A percentile compares a stretch with the other conserved stretches of the same genome.
phyloP scores from a whole-genome alignment of 2,888 invertebrate species.

The Drosophila basisetae region DNA sequence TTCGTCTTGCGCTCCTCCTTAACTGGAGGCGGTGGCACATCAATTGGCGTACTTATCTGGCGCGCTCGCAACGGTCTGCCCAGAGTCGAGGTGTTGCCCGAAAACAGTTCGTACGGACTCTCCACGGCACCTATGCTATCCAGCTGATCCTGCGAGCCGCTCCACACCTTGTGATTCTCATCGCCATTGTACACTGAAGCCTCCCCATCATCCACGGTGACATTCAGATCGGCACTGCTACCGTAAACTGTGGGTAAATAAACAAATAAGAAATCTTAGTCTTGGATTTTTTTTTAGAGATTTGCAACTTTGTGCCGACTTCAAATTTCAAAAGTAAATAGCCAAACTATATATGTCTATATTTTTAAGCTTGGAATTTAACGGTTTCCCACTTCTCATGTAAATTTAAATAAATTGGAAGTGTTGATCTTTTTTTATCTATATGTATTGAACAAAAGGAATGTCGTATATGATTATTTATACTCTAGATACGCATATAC shows the following conservation, averaged over 20 bases:
- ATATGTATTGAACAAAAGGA: not conserved
- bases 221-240: constrained; percentile 86
- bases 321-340: not conserved
- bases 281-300: not conserved
- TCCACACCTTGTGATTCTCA: constrained; percentile 97
- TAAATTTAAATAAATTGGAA: too few relatives aligned
- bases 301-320: not conserved
- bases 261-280: not conserved
- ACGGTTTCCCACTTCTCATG: not conserved
- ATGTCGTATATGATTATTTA: not conserved
- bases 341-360: not conserved
- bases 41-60: constrained; percentile 91
- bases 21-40: constrained; percentile 94
- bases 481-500: not conserved
- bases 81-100: constrained; percentile 86
- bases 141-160: constrained; percentile 91
- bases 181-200: constrained; percentile 95
- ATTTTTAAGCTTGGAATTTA: not conserved
- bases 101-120: constrained; percentile 90
- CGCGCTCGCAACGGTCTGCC: constrained; percentile 91
- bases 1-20: constrained; percentile 88
- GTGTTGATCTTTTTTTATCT: not conserved
- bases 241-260: constrained; percentile 83
- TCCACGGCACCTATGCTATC: constrained; percentile 87
- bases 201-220: constrained; percentile 89